A percentile compares a stretch with the other conserved stretches of the same genome.
These are phyloP conservation scores for Spea multiplicata DNA, from an alignment of 2,113 vertebrate species.

Conservation along the genomic window DNA sequence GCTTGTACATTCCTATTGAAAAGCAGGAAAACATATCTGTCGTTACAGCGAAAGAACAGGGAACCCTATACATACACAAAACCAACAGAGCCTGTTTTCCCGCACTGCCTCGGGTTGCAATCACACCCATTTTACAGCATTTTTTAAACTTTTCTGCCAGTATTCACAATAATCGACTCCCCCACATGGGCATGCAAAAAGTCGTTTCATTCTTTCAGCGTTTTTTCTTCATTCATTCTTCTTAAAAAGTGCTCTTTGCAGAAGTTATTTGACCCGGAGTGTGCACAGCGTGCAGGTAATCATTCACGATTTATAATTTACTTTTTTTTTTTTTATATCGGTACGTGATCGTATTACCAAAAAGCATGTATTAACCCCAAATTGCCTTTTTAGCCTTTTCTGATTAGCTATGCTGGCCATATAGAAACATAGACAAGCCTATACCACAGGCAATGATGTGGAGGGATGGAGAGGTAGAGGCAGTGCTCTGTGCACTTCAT, in stretches of 20 bases:
- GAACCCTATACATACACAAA: not conserved
- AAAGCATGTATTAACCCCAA: too few relatives aligned
- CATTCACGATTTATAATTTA: too few relatives aligned
- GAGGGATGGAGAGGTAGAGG: too few relatives aligned
- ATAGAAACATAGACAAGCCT: too few relatives aligned
- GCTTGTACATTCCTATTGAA: not conserved
- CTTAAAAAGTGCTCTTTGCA: not conserved
- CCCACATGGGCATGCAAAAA: not conserved
- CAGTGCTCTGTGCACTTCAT: too few relatives aligned
- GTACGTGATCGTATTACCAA: too few relatives aligned
- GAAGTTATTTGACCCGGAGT: not conserved
- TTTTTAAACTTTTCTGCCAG: constrained; percentile 36
- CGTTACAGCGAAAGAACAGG: not conserved
- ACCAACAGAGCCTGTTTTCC: constrained; percentile 35
- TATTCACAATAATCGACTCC: not conserved
- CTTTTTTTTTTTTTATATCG: too few relatives aligned
- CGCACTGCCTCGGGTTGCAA: constrained; percentile 18
- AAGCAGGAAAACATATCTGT: not conserved
- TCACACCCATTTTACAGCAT: constrained; percentile 28
- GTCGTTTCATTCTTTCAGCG: not conserved
- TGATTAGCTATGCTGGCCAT: too few relatives aligned
- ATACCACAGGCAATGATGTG: too few relatives aligned
- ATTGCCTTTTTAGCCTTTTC: too few relatives aligned
- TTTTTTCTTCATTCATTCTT: not conserved
- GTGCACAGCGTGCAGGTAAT: constrained; percentile 14